A percentile compares a stretch with the other conserved stretches of the same genome.
phyloP scores from a whole-genome alignment of 2,888 invertebrate genomes.

The Rutpela maculata region DNA sequence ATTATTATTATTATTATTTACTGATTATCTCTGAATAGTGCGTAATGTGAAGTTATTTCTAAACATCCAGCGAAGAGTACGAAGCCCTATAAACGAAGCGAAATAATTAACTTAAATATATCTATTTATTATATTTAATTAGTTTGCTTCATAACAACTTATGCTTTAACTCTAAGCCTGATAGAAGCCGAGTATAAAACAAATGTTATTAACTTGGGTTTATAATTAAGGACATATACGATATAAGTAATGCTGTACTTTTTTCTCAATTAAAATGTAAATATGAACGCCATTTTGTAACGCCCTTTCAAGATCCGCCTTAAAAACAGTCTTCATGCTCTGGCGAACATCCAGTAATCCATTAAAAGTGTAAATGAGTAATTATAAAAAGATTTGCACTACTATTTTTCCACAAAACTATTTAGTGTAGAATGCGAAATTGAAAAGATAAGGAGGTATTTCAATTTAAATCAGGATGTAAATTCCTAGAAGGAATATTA shows the following conservation, averaged over 20 bases:
- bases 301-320: slow-evolving; percentile 67
- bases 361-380: slow-evolving; percentile 57
- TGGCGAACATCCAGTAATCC: slow-evolving; percentile 65
- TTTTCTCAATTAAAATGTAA: slow-evolving; percentile 70
- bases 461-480: neutral
- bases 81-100: slow-evolving; percentile 12
- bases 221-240: slow-evolving; percentile 49
- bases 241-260: slow-evolving; percentile 51
- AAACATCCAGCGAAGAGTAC: slow-evolving; percentile 22
- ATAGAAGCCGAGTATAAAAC: slow-evolving; percentile 33
- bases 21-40: too few species aligned
- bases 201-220: slow-evolving; percentile 38
- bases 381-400: slow-evolving; percentile 34
- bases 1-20: too few species aligned
- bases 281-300: slow-evolving; percentile 69
- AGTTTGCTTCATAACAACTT: slow-evolving; percentile 34
- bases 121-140: slow-evolving; percentile 43
- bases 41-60: neutral
- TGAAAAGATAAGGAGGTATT: neutral
- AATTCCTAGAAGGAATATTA: neutral
- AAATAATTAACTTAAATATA: slow-evolving; percentile 13
- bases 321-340: slow-evolving; percentile 62
- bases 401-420: neutral
- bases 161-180: slow-evolving; percentile 19
- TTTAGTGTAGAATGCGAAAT: neutral